Evolutionary conservation across 2,888 invertebrate species (phyloP), one percentile per base, ranked within the genome.

Genomic region (Acholoe squamosa): DNA sequence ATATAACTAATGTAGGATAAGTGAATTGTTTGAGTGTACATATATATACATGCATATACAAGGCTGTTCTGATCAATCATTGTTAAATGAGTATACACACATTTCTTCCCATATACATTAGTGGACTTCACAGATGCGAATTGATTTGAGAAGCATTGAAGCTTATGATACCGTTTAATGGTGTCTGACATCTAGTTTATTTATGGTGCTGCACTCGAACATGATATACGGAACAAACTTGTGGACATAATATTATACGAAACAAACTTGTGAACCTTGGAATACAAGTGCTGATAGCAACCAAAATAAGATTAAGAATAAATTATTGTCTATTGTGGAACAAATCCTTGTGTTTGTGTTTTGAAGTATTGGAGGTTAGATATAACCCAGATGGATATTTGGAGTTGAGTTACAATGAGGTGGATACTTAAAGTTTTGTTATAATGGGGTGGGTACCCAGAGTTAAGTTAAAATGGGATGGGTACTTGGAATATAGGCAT

Each of bases 301-400:
- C 71, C 71, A 28, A 28, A 71, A 14, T 25, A 71, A 71, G 31
- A 71, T 71, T 25, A 71, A 71, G 71, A 71, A 71, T 71, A 71
- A 71, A 71, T 71, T 71, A 71, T 71, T 71, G 31, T 14, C 71
- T 71, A 25, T 71, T 71, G 71, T 71, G 71, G 28, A 71, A 61
- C 61, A 19, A 61, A 61, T 12, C 7, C 19, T n/a, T n/a, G n/a
- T n/a, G n/a, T n/a, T n/a, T n/a, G n/a, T n/a, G n/a, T n/a, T n/a
- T n/a, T n/a, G n/a, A n/a, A n/a, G n/a, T n/a, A n/a, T n/a, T n/a
- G n/a, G n/a, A n/a, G n/a, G n/a, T n/a, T n/a, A n/a, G n/a, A n/a
- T n/a, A n/a, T n/a, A n/a, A n/a, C n/a, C n/a, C n/a, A n/a, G n/a
- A n/a, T n/a, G n/a, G n/a, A n/a, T n/a, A n/a, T n/a, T n/a, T n/a